Conservation (phyloP, 37 sponge, comb jelly and placozoan species). For the Halisarca cf. caerulea region DNA sequence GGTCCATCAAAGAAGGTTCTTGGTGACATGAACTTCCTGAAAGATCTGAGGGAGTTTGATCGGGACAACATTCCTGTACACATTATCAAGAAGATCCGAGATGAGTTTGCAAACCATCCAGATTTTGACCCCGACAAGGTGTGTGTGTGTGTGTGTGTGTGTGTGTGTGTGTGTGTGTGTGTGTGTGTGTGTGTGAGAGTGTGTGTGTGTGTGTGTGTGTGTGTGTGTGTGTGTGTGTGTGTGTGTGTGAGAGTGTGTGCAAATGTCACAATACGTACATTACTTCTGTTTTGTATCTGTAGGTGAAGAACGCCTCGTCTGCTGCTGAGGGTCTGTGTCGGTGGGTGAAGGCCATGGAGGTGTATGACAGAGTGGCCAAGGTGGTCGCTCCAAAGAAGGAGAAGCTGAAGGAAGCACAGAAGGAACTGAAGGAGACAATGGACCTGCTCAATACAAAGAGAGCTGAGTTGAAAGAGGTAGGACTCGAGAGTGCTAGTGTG, state of each 20-base stretch:
- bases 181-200: background rate
- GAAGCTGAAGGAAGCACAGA: slow-evolving; percentile 82
- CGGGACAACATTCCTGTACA: slow-evolving; percentile 93
- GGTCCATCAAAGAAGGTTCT: slow-evolving; percentile 96
- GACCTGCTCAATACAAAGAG: slow-evolving; percentile 83
- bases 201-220: slow-evolving; percentile 97
- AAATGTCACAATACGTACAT: too few relatives aligned
- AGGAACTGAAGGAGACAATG: slow-evolving; percentile 86
- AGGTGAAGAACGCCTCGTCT: slow-evolving; percentile 85
- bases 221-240: slow-evolving; percentile 92
- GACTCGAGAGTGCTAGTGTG: too few relatives aligned
- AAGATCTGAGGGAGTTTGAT: slow-evolving; percentile 87
- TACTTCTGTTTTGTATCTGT: too few relatives aligned
- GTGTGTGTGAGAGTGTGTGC: too few relatives aligned
- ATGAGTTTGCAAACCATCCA: slow-evolving; percentile 82
- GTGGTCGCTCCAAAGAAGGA: slow-evolving; percentile 98
- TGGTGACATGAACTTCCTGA: slow-evolving; percentile 95
- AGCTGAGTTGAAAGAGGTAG: slow-evolving; percentile 92
- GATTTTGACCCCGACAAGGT: slow-evolving; percentile 98
- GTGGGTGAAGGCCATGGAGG: slow-evolving; percentile 97
- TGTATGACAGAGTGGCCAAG: slow-evolving; percentile 99
- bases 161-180: too few relatives aligned
- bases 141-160: background rate
- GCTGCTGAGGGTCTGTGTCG: slow-evolving; percentile 98
- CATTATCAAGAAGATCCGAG: slow-evolving; percentile 92